phyloP scores from a whole-genome alignment of 2,113 vertebrate genomes.

The Zootoca vivipara region DNA sequence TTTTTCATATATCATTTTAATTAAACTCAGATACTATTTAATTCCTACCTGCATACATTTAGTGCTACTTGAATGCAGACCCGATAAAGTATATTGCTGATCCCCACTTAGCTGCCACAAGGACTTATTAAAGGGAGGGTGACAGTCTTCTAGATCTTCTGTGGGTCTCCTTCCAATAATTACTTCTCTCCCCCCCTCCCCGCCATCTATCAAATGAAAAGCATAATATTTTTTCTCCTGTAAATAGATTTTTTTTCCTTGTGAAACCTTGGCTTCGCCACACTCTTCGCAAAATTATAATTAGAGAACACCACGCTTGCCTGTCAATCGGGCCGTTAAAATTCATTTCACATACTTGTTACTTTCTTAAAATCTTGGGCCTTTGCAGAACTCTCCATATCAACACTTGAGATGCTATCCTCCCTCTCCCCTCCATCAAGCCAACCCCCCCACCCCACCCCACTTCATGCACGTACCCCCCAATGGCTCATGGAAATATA shows the following conservation, averaged over 20 bases:
- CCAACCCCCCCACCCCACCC: background rate
- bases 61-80: slow-evolving; percentile 82
- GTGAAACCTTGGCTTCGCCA: slow-evolving; percentile 73
- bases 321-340: slow-evolving; percentile 43
- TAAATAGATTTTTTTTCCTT: slow-evolving; percentile 75
- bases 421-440: background rate
- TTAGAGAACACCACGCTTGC: slow-evolving; percentile 69
- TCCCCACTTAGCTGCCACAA: slow-evolving; percentile 82
- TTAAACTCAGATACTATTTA: slow-evolving; percentile 93
- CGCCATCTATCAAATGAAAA: slow-evolving; percentile 77
- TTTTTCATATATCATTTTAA: slow-evolving; percentile 93
- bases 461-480: background rate
- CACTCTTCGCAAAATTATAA: slow-evolving; percentile 71
- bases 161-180: slow-evolving; percentile 78
- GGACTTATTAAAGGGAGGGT: slow-evolving; percentile 81
- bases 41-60: slow-evolving; percentile 85
- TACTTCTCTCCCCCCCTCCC: slow-evolving; percentile 64
- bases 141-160: slow-evolving; percentile 78
- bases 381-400: slow-evolving; percentile 44
- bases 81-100: slow-evolving; percentile 81
- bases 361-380: slow-evolving; percentile 42
- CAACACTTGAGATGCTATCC: slow-evolving; percentile 25
- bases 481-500: slow-evolving; percentile 36
- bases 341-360: slow-evolving; percentile 15
- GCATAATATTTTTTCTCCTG: slow-evolving; percentile 74